Conservation (phyloP, 2,797 vertebrate species). For the Hydrocynus forskahlii region DNA sequence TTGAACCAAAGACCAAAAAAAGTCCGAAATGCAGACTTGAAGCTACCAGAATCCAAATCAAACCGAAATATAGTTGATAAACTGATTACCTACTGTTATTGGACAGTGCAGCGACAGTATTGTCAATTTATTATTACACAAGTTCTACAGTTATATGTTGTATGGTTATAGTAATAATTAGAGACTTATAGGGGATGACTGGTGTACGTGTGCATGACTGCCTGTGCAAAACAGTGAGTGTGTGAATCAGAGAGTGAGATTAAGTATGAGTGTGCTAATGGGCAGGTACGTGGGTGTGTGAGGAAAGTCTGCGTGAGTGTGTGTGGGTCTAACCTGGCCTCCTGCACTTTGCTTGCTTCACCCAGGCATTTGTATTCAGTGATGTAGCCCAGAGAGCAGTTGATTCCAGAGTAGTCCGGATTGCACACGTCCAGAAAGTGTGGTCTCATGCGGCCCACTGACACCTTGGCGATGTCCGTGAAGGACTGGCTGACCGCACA, state of each 20-base stretch:
- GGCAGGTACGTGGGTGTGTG: neutral
- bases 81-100: neutral
- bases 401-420: slow-evolving; percentile 82
- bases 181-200: neutral
- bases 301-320: neutral
- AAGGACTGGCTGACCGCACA: slow-evolving; percentile 97
- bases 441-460: slow-evolving; percentile 93
- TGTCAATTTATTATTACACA: too few relatives aligned
- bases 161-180: too few relatives aligned
- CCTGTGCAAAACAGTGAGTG: neutral
- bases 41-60: too few relatives aligned
- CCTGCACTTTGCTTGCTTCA: slow-evolving; percentile 83
- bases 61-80: too few relatives aligned
- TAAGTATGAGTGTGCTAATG: neutral
- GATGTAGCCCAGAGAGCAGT: slow-evolving; percentile 91
- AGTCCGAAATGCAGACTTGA: too few relatives aligned
- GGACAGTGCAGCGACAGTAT: neutral
- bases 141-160: too few relatives aligned
- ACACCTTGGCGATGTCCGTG: slow-evolving; percentile 98
- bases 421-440: slow-evolving; percentile 90
- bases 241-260: neutral
- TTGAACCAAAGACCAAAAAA: too few relatives aligned
- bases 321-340: slow-evolving; percentile 85
- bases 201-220: neutral
- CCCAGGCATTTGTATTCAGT: slow-evolving; percentile 87